phyloP scores from a whole-genome alignment of 2,113 vertebrate genomes.

The Pica pica region DNA sequence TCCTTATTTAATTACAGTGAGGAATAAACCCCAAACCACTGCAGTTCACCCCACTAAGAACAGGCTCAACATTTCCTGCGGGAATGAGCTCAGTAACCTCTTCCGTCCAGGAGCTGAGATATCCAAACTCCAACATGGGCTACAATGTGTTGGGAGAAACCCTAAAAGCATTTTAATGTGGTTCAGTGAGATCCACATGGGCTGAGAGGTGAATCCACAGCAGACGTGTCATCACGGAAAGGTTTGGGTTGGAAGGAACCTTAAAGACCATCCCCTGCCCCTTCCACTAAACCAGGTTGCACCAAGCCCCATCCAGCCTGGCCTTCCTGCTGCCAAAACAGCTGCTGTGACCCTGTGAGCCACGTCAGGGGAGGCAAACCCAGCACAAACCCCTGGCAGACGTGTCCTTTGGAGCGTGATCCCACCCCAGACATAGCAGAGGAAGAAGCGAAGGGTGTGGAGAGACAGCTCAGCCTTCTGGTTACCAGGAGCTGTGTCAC shows the following conservation, averaged over 20 bases:
- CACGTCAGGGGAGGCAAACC: not conserved
- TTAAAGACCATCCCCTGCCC: not conserved
- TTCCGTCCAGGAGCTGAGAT: not conserved
- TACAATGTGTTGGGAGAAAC: rapidly evolving
- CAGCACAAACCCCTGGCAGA: not conserved
- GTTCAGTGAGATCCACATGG: not conserved
- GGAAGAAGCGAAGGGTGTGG: not conserved
- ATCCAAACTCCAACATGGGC: not conserved
- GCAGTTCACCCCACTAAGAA: not conserved
- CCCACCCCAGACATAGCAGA: not conserved
- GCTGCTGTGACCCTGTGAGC: rapidly evolving
- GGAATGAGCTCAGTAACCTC: not conserved
- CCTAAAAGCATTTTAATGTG: not conserved
- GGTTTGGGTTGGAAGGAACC: not conserved
- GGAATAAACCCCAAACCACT: not conserved
- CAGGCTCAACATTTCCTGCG: not conserved
- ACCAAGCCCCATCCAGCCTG: not conserved
- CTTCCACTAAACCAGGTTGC: not conserved
- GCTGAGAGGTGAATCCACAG: not conserved
- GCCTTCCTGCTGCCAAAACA: not conserved
- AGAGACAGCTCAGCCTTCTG: not conserved
- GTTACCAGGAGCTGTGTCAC: constrained; percentile 1
- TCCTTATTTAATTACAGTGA: constrained; percentile 1
- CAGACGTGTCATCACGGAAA: not conserved
- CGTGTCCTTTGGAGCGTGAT: rapidly evolving